Conservation (phyloP, 2,888 invertebrate genomes). For the Cryptus viduatorius region DNA sequence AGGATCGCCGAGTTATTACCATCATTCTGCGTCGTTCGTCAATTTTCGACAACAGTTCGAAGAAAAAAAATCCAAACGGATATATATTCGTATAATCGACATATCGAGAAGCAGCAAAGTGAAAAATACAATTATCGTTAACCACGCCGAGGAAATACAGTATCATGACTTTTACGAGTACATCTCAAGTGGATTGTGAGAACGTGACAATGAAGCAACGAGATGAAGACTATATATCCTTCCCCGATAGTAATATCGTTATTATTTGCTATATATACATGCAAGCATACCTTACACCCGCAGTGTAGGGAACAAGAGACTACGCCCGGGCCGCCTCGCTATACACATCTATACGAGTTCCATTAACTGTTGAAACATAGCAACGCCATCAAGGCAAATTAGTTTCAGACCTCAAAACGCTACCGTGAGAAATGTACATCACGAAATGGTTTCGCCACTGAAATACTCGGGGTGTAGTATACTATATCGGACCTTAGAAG, state of each 20-base stretch:
- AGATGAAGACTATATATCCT: neutral
- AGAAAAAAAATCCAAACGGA: neutral
- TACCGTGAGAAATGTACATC: conserved; percentile 65
- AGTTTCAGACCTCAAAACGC: conserved; percentile 63
- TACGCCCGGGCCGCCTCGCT: neutral
- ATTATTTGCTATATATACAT: neutral
- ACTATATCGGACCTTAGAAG: conserved; percentile 43
- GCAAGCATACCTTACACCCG: neutral
- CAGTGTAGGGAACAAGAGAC: neutral
- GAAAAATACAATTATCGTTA: neutral
- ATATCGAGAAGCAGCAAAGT: neutral
- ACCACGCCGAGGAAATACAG: neutral
- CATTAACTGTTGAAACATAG: conserved; percentile 54
- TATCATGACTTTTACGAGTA: neutral
- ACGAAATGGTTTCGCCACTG: conserved; percentile 59
- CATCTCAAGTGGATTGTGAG: neutral
- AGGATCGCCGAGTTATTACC: neutral
- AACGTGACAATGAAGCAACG: neutral
- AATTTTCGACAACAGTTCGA: neutral
- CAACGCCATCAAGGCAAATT: conserved; percentile 63
- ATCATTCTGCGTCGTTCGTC: neutral
- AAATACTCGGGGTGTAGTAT: conserved; percentile 52
- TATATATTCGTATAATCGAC: conserved; percentile 16
- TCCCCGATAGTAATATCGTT: neutral
- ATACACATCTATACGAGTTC: conserved; percentile 38